Evolutionary conservation across 2,797 vertebrate genomes (phyloP), one percentile per base, ranked within the genome.

Genomic region (Chanos chanos): DNA sequence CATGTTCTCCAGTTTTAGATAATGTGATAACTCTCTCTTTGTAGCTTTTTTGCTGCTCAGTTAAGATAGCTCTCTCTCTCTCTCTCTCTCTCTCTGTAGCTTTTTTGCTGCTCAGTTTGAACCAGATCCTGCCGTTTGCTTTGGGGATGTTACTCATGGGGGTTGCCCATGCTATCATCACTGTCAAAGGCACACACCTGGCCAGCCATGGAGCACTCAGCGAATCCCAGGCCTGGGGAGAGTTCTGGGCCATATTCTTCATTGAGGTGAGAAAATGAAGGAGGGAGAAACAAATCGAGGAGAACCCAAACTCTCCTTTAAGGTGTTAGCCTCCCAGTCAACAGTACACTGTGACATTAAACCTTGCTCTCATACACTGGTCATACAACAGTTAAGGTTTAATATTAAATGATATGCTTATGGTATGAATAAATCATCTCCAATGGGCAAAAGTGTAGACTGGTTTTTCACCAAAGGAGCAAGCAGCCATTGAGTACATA

Each of bases 201-300:
- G 90, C 94, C 64, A 94, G 89, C 71, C 96, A 98, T 19, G 89
- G 90, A 0, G 78, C 90, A 0, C 88, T 98, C 74, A 92, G 86
- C 0, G 81, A 93, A 59, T 97, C 95, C 8, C 87, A 80, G 33
- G 63, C 85, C 31, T 94, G 92, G 92, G 75, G 69, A 3, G 86
- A 86, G 70, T 66, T 95, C 74, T 96, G 93, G 92, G 86, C 87
- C n/a, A 10, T 94, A 40, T 96, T 98, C 87, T 97, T 98, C 74
- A 89, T 96, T 1, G 96, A 98, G 93, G 95, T 98, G 81, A 86
- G 79, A 48, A 1, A 7, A 22, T 24, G 2, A 12, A n/a, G n/a
- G n/a, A n/a, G n/a, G n/a, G n/a, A n/a, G n/a, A n/a, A n/a, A n/a
- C n/a, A n/a, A n/a, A n/a, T n/a, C n/a, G n/a, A n/a, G n/a, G n/a